phyloP scores from a whole-genome alignment of 1,140 invertebrate genomes.

The Ceratitis capitata region DNA sequence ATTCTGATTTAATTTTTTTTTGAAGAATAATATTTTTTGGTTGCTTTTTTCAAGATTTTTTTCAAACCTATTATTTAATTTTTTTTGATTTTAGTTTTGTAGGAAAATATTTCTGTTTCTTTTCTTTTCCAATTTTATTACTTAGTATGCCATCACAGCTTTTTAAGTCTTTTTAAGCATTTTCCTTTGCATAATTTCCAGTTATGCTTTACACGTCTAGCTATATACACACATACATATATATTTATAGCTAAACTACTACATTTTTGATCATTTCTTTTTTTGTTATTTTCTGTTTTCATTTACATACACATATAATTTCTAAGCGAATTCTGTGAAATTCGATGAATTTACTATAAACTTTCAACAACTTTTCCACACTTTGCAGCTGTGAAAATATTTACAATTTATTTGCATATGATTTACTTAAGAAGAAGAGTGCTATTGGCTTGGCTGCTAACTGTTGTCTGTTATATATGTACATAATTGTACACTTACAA shows the following conservation, averaged over 20 bases:
- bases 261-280: neutral
- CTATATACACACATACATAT: neutral
- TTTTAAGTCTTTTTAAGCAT: neutral
- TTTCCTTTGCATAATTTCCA: neutral
- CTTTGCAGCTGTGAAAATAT: constrained; percentile 21
- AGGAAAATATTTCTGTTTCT: too few species aligned
- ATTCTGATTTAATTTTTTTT: too few species aligned
- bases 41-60: too few species aligned
- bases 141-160: neutral
- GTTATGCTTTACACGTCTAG: too few species aligned
- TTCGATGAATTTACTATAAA: constrained; percentile 6
- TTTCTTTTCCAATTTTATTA: too few species aligned
- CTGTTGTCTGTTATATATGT: too few species aligned
- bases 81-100: too few species aligned
- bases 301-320: neutral
- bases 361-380: neutral
- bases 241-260: neutral
- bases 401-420: constrained; percentile 28
- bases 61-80: too few species aligned
- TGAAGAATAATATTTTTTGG: too few species aligned
- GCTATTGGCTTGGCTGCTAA: neutral
- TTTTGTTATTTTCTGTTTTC: neutral
- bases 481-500: too few species aligned
- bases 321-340: neutral
- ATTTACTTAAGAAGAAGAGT: constrained; percentile 16